phyloP scores from a whole-genome alignment of 2,888 invertebrate genomes.

The Parochlus steinenii region DNA sequence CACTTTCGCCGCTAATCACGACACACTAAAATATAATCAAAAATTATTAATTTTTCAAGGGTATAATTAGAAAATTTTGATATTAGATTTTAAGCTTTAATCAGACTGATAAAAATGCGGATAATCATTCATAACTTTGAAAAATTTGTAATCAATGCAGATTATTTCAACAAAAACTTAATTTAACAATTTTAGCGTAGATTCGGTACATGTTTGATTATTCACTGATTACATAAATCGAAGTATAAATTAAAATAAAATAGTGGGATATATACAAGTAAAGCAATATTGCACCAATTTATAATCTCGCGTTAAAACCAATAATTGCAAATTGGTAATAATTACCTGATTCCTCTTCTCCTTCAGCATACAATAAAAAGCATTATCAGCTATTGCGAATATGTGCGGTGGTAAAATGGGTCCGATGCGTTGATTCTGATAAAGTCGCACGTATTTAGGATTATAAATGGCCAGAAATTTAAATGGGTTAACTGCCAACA shows the following conservation, averaged over 20 bases:
- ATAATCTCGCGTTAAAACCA: too few species aligned
- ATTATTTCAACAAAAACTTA: not conserved
- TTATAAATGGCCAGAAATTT: conserved; percentile 95
- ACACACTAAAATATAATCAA: conserved; percentile 49
- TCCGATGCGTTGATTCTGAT: conserved; percentile 81
- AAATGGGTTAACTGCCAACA: conserved; percentile 88
- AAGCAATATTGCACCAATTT: too few species aligned
- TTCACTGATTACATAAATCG: not conserved
- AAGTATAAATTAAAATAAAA: not conserved
- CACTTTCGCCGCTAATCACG: conserved; percentile 89
- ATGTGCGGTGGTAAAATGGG: conserved; percentile 91
- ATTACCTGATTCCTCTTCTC: conserved; percentile 57
- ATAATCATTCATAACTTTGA: not conserved
- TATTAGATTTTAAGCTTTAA: not conserved
- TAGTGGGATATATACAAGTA: not conserved
- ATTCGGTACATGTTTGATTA: not conserved
- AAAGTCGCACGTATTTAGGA: conserved; percentile 90
- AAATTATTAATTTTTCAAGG: not conserved
- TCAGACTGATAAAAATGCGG: not conserved
- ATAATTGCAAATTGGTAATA: too few species aligned
- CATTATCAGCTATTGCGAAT: conserved; percentile 89
- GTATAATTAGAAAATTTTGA: conserved; percentile 4
- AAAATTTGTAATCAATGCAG: not conserved
- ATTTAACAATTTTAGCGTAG: too few species aligned
- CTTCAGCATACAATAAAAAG: conserved; percentile 87